phyloP scores from a whole-genome alignment of 2,888 invertebrate species.

The Tipula helvola region DNA sequence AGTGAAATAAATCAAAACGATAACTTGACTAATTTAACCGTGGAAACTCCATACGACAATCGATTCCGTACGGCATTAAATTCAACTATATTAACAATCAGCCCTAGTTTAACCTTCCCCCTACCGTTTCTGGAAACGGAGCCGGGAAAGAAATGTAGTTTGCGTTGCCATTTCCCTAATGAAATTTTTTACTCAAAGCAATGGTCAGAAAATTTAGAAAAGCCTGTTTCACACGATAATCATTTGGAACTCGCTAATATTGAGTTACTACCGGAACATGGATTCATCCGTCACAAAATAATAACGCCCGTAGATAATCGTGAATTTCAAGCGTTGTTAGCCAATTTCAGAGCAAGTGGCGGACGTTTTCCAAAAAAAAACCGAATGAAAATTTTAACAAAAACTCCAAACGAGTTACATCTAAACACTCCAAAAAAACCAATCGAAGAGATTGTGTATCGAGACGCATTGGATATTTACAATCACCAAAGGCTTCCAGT shows the following conservation, averaged over 20 bases:
- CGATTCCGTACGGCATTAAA: conserved; percentile 62
- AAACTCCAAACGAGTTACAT: conserved; percentile 19
- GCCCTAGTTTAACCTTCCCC: conserved; percentile 73
- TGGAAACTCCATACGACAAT: conserved; percentile 49
- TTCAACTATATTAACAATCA: conserved; percentile 64
- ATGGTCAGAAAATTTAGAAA: conserved; percentile 36
- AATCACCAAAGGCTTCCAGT: conserved; percentile 81
- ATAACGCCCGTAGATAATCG: conserved; percentile 49
- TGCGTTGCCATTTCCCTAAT: conserved; percentile 58
- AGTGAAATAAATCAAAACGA: conserved; percentile 16
- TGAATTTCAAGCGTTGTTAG: conserved; percentile 57
- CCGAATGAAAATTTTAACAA: background rate
- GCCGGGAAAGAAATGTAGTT: conserved; percentile 57
- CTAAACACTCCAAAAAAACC: conserved; percentile 18
- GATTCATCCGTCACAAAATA: conserved; percentile 60
- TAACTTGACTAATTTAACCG: conserved; percentile 21
- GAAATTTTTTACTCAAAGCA: conserved; percentile 60
- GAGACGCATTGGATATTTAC: conserved; percentile 64
- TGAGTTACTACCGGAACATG: conserved; percentile 48
- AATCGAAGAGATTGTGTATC: conserved; percentile 27
- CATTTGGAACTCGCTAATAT: conserved; percentile 15
- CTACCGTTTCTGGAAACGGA: conserved; percentile 84
- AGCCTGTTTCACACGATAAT: conserved; percentile 18
- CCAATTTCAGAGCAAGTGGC: conserved; percentile 79
- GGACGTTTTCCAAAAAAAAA: conserved; percentile 42